A percentile compares a stretch with the other conserved stretches of the same genome.
Conservation (phyloP, 2,797 vertebrate species). For the Gymnopithys bicolor region DNA sequence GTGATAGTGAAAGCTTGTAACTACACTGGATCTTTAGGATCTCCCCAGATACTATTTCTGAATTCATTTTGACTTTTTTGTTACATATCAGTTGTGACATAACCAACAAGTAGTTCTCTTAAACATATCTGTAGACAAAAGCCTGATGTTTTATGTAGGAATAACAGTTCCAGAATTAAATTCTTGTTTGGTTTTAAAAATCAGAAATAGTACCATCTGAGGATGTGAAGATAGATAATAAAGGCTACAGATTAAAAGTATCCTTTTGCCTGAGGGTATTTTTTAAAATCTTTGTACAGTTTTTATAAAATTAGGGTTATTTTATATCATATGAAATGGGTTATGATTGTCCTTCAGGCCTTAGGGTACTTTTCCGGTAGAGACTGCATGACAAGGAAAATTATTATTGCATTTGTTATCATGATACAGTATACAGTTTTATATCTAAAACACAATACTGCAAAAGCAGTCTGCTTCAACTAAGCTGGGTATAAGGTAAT, state of each 20-base stretch:
- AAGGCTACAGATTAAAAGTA: not conserved
- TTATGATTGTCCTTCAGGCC: not conserved
- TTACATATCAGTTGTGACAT: not conserved
- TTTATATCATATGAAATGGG: not conserved
- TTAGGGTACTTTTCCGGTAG: not conserved
- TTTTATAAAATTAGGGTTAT: not conserved
- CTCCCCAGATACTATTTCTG: not conserved
- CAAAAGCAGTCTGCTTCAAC: not conserved
- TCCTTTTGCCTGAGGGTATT: not conserved
- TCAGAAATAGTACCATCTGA: not conserved
- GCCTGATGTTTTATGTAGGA: rapidly evolving
- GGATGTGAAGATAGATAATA: not conserved
- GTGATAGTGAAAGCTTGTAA: not conserved
- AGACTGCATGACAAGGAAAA: not conserved
- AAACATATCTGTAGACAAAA: not conserved
- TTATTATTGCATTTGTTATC: not conserved
- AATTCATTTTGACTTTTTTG: not conserved
- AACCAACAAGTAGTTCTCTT: not conserved
- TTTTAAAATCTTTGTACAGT: not conserved
- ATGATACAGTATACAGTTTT: not conserved
- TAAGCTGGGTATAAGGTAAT: not conserved
- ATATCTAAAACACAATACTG: not conserved
- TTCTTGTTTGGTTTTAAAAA: not conserved
- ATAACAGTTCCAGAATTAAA: not conserved
- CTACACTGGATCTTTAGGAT: not conserved